These are phyloP conservation scores for Phallusia fumigata DNA, from an alignment of 23 tunicate genomes.

Conservation along the genomic window DNA sequence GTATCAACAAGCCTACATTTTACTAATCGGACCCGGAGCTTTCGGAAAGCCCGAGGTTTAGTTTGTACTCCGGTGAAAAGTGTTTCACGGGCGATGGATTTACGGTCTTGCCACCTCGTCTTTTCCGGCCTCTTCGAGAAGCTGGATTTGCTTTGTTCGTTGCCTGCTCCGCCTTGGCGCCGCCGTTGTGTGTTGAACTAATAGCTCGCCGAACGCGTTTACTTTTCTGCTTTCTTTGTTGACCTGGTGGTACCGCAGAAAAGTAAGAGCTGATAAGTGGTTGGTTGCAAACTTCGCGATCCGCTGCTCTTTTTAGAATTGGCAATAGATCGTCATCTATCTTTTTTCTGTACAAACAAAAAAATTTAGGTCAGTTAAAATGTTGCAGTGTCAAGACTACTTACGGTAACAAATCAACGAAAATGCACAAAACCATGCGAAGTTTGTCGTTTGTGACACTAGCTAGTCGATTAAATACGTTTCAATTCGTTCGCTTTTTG, in stretches of 20 bases:
- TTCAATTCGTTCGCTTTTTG: too few species aligned
- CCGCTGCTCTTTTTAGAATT: conserved; percentile 50
- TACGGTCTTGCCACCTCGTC: not conserved
- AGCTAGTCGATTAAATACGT: too few species aligned
- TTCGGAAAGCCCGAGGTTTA: not conserved
- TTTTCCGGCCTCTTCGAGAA: not conserved
- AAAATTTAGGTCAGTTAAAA: not conserved
- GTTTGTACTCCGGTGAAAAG: not conserved
- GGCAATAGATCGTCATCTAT: conserved; percentile 72
- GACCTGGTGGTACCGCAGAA: not conserved
- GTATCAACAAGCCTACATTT: not conserved
- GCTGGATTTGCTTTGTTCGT: not conserved
- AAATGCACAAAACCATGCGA: too few species aligned
- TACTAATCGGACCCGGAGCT: not conserved
- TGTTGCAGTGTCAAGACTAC: too few species aligned
- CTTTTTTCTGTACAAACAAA: conserved; percentile 39
- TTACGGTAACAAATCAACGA: too few species aligned
- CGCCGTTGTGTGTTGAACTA: not conserved
- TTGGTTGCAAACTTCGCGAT: conserved; percentile 36
- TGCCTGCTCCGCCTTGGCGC: not conserved
- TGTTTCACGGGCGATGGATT: not conserved
- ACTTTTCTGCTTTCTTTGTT: conserved; percentile 47
- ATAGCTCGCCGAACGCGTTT: conserved; percentile 69
- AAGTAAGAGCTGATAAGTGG: conserved; percentile 35
- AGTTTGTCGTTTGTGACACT: too few species aligned